Percentiles rank a stretch among this genome's conserved stretches.
These are phyloP conservation scores for Ichneumoninae sp. DNA, from an alignment of 2,888 invertebrate genomes.

Conservation along the genomic window DNA sequence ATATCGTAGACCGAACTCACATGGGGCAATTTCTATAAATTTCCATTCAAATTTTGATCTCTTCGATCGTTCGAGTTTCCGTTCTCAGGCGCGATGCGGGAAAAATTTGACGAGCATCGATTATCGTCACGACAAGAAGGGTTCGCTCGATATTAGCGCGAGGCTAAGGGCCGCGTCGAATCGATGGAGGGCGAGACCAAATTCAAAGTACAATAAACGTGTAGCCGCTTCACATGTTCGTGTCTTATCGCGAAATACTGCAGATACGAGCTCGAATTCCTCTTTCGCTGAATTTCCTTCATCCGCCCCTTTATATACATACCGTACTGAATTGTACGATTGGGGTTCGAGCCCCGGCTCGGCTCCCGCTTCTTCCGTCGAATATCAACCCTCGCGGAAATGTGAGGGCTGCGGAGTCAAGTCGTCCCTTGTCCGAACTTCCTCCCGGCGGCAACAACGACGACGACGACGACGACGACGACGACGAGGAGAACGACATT, in stretches of 20 bases:
- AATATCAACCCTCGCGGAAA: slow-evolving; percentile 58
- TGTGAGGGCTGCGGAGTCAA: slow-evolving; percentile 62
- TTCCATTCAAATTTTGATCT: no score
- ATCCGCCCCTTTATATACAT: slow-evolving; percentile 43
- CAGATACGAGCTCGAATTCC: slow-evolving; percentile 35
- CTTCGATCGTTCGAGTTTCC: background rate
- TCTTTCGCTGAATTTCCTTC: slow-evolving; percentile 53
- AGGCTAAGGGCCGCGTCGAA: background rate
- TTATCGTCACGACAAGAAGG: background rate
- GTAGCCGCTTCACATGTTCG: slow-evolving; percentile 13
- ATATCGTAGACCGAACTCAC: no score
- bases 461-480: slow-evolving; percentile 44
- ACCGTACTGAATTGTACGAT: slow-evolving; percentile 44
- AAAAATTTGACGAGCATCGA: background rate
- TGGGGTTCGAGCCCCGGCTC: slow-evolving; percentile 51
- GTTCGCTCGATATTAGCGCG: background rate
- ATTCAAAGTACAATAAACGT: slow-evolving; percentile 17
- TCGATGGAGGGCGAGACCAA: slow-evolving; percentile 1
- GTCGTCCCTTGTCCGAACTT: slow-evolving; percentile 64
- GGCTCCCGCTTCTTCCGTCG: slow-evolving; percentile 24
- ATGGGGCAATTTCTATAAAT: no score
- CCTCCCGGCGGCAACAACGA: slow-evolving; percentile 53
- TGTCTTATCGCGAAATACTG: slow-evolving; percentile 28
- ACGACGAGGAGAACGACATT: slow-evolving; percentile 67
- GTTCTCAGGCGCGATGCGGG: background rate